Conservation (phyloP, 2,797 vertebrate genomes). For the Spea hammondii region DNA sequence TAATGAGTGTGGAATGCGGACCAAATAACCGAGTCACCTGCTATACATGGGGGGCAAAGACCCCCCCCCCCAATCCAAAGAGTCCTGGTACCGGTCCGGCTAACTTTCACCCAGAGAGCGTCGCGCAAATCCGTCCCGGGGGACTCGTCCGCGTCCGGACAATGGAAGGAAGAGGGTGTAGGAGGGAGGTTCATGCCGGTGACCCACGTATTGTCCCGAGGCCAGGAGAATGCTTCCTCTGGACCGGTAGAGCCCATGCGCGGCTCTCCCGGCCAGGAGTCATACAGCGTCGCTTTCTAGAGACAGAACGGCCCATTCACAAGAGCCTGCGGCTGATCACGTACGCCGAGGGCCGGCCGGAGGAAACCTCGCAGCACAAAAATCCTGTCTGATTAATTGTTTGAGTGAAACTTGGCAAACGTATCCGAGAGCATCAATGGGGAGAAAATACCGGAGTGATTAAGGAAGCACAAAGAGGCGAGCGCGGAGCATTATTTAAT, state of each 20-base stretch:
- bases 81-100: not conserved
- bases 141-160: conserved; percentile 72
- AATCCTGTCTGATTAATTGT: conserved; percentile 41
- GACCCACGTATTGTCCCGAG: conserved; percentile 91
- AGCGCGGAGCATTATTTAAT: too few relatives aligned
- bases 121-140: conserved; percentile 29
- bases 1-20: too few relatives aligned
- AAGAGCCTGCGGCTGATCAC: conserved; percentile 75
- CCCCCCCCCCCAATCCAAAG: conserved; percentile 1
- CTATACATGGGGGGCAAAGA: not conserved
- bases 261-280: conserved; percentile 65
- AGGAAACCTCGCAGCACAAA: conserved; percentile 57
- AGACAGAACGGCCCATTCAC: conserved; percentile 65
- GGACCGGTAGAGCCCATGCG: conserved; percentile 57
- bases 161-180: conserved; percentile 94
- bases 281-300: conserved; percentile 56
- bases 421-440: not conserved
- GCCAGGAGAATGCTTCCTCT: conserved; percentile 78
- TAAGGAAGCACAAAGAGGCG: not conserved
- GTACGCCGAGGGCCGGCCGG: conserved; percentile 58
- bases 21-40: not conserved
- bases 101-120: not conserved
- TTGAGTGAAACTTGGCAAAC: conserved; percentile 9
- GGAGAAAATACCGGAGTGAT: conserved; percentile 1
- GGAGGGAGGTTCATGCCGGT: conserved; percentile 79